A percentile compares a stretch with the other conserved stretches of the same genome.
These are phyloP conservation scores for Trichonephila clavata DNA, from an alignment of 1,140 invertebrate species.

Conservation along the genomic window DNA sequence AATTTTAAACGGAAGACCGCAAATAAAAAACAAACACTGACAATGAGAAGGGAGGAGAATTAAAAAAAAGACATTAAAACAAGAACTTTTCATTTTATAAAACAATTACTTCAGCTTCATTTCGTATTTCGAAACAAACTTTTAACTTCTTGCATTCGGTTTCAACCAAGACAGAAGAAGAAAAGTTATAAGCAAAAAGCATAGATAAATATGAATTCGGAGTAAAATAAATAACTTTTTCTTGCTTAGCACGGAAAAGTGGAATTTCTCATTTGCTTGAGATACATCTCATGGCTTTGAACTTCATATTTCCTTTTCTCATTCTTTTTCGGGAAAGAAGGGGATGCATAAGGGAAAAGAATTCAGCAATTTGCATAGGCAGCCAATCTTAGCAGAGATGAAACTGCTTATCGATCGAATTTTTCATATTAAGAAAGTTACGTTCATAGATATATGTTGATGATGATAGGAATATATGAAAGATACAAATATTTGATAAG, in stretches of 20 bases:
- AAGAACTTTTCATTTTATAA: slow-evolving; percentile 53
- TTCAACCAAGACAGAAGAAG: slow-evolving; percentile 15
- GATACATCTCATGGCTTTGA: slow-evolving; percentile 58
- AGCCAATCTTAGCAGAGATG: slow-evolving; percentile 44
- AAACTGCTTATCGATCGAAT: neutral
- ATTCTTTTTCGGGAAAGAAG: neutral
- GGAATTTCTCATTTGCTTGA: slow-evolving; percentile 71
- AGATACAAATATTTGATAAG: neutral
- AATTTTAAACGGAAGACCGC: slow-evolving; percentile 28
- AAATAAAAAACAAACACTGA: neutral
- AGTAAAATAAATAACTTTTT: slow-evolving; percentile 54
- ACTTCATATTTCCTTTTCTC: slow-evolving; percentile 51
- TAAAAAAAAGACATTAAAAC: neutral
- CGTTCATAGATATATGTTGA: neutral
- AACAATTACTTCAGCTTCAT: slow-evolving; percentile 58
- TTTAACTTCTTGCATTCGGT: slow-evolving; percentile 43
- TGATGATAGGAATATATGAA: slow-evolving; percentile 3
- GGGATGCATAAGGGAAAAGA: neutral
- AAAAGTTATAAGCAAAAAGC: neutral
- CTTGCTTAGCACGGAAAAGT: slow-evolving; percentile 43
- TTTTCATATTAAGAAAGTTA: neutral
- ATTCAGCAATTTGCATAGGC: slow-evolving; percentile 62
- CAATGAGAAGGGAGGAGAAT: neutral
- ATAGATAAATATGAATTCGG: neutral
- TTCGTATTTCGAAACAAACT: slow-evolving; percentile 12